These are phyloP conservation scores for Alethe diademata DNA, from an alignment of 2,113 vertebrate genomes.

Conservation along the genomic window DNA sequence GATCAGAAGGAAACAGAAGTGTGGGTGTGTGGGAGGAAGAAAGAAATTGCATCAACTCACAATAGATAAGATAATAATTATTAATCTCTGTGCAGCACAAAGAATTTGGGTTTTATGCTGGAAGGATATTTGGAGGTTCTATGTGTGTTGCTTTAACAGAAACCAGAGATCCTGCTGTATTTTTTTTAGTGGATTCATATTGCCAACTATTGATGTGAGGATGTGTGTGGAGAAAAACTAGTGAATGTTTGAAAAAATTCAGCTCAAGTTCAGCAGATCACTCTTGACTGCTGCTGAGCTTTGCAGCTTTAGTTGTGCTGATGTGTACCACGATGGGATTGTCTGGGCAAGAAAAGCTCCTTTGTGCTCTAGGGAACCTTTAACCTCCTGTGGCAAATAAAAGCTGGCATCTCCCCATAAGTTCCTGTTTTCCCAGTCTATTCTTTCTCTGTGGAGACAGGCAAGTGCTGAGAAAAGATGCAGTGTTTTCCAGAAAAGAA, in stretches of 20 bases:
- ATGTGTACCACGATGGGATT: conserved; percentile 46
- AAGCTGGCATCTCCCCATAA: conserved; percentile 45
- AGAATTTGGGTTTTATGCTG: not conserved
- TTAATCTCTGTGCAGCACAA: not conserved
- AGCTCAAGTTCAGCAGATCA: conserved; percentile 6
- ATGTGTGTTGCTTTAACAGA: not conserved
- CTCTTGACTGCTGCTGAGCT: not conserved
- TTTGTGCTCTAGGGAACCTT: conserved; percentile 65
- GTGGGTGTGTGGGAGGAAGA: not conserved
- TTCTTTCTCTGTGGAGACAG: conserved; percentile 47
- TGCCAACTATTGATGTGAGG: not conserved
- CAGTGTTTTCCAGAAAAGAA: conserved; percentile 65
- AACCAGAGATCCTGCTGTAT: not conserved
- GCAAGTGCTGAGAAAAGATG: conserved; percentile 17
- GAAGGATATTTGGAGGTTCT: not conserved
- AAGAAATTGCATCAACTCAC: not conserved
- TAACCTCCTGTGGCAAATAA: conserved; percentile 64
- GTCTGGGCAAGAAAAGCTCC: conserved; percentile 67
- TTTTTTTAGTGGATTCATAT: not conserved
- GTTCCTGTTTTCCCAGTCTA: conserved; percentile 43
- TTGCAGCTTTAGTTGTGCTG: conserved; percentile 7
- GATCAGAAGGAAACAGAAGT: not conserved
- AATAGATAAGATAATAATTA: conserved; percentile 1
- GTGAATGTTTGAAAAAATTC: not conserved
- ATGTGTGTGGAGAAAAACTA: not conserved